These are phyloP conservation scores for Tetragonisca angustula DNA, from an alignment of 2,888 invertebrate species.

Conservation along the genomic window DNA sequence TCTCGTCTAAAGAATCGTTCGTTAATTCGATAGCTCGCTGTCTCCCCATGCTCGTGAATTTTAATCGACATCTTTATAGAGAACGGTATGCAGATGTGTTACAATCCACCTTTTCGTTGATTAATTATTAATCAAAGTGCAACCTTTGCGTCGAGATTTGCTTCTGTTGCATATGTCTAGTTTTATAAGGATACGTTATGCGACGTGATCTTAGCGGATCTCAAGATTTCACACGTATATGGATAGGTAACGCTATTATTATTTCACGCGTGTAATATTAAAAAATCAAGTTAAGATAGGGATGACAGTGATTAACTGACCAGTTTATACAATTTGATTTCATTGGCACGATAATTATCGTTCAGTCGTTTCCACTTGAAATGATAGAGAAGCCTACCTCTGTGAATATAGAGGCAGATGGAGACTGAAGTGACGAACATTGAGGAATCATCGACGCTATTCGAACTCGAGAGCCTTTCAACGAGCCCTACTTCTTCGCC, in stretches of 20 bases:
- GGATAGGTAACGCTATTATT: no score
- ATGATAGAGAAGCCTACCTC: conserved; percentile 17
- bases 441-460: conserved; percentile 32
- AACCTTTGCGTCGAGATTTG: neutral
- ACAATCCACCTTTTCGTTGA: neutral
- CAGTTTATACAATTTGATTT: no score
- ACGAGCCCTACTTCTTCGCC: conserved; percentile 20
- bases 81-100: neutral
- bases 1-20: conserved; percentile 38
- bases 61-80: neutral
- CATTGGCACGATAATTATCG: conserved; percentile 55
- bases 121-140: neutral
- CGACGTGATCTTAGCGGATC: no score
- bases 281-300: no score
- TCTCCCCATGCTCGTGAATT: neutral
- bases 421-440: conserved; percentile 18
- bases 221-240: no score
- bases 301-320: no score
- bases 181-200: neutral
- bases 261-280: no score
- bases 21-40: conserved; percentile 33
- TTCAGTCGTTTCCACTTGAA: conserved; percentile 46
- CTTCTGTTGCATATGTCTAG: neutral
- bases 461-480: neutral
- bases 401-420: neutral